Base-by-base conservation (phyloP, 1,140 invertebrate species). In the Tenebrio molitor region DNA sequence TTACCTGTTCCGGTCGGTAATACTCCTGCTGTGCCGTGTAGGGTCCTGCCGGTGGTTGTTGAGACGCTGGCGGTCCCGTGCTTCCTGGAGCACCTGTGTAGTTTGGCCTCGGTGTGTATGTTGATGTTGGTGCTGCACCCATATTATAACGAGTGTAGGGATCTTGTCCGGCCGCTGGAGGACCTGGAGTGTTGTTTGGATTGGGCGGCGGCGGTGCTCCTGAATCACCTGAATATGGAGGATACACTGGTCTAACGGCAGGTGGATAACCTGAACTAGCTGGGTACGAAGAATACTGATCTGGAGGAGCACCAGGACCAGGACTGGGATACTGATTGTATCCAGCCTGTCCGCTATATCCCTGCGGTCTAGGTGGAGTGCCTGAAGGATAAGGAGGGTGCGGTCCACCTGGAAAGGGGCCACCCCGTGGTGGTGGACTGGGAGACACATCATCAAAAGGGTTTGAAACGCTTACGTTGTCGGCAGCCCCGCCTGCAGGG, bases 381-480 rank as follows among this genome's bases (percentile, higher is more conserved):
- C 84, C 82, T 83, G 84, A 80, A 76, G 83, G 86, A 84, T 85
- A 85, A 66, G 83, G 81, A 78, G 83, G 79, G 77, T 81, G 83
- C 50, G 80, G 75, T n/a, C 80, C 79, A 65, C 77, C 74, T 16
- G 81, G 74, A 71, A 79, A 80, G 36, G 79, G 78, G 42, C 81
- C 79, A 29, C 81, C 81, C 62, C 80, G 73, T 71, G 80, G 80
- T 69, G 81, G 77, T 75, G 84, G 84, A 78, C 85, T 88, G 76
- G 89, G 86, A 79, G 88, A 85, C 72, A 85, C 86, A 87, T 93
- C 91, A 84, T 93, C 92, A 87, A 93, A 93, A 73, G 91, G 92
- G 87, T 93, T 93, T 81, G 90, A 92, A 80, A 92, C 89, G 86
- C 88, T 92, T 80, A 93, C 88, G 86, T 91, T 77, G 87, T 92